Percentiles rank a stretch among this genome's conserved stretches.
Evolutionary conservation across 2,888 invertebrate species (phyloP).

Genomic region (Junonia oenone): DNA sequence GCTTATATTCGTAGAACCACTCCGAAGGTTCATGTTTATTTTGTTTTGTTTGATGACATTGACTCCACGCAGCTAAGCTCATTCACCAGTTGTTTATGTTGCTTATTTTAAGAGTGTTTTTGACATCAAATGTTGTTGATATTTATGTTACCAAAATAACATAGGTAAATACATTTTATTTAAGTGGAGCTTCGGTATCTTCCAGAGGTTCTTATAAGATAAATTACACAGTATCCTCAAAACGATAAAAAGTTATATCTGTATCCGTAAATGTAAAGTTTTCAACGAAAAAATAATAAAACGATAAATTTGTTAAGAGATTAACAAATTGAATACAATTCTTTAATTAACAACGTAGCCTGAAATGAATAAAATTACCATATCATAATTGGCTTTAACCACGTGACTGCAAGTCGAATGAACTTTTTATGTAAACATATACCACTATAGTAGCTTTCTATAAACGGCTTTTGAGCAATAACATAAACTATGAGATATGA

Average conservation of each 20-base stretch:
- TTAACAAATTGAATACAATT: too few relatives aligned
- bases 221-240: too few relatives aligned
- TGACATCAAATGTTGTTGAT: neutral
- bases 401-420: neutral
- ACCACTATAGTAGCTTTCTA: neutral
- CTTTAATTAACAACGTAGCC: too few relatives aligned
- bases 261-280: too few relatives aligned
- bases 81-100: constrained; percentile 29
- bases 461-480: neutral
- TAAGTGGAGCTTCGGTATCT: neutral
- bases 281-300: too few relatives aligned
- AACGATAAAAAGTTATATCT: too few relatives aligned
- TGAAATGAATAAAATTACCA: neutral
- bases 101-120: constrained; percentile 22
- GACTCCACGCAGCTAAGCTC: constrained; percentile 23
- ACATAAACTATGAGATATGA: neutral
- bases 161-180: neutral
- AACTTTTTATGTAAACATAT: neutral
- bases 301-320: too few relatives aligned
- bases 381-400: neutral
- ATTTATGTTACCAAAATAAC: neutral
- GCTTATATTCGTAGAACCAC: constrained; percentile 22
- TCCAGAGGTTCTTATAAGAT: neutral
- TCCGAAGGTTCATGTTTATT: constrained; percentile 55
- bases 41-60: constrained; percentile 65